Evolutionary conservation across 2,797 vertebrate species (phyloP).

Genomic region (Mormyrus hasselquistii): DNA sequence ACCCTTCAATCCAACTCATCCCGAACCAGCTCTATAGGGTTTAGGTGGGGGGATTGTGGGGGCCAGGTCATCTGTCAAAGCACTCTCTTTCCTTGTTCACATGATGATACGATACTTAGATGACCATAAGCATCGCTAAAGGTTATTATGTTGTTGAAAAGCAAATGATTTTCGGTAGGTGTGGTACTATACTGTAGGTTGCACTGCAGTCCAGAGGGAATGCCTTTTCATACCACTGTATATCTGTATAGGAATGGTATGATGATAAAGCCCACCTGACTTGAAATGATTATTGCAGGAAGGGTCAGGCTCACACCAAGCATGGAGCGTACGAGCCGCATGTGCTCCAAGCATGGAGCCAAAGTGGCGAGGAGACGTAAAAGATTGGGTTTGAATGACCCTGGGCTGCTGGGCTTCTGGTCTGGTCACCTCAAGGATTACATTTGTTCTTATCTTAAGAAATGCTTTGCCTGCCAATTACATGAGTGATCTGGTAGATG

Average conservation of each 20-base stretch:
- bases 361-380: not conserved
- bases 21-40: not conserved
- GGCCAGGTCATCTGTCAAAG: not conserved
- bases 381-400: not conserved
- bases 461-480: not conserved
- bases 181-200: not conserved
- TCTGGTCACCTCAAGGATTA: not conserved
- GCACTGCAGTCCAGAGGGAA: not conserved
- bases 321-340: not conserved
- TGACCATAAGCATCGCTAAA: not conserved
- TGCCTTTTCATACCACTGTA: not conserved
- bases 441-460: not conserved
- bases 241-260: not conserved
- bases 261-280: not conserved
- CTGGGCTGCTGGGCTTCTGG: not conserved
- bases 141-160: not conserved
- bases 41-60: not conserved
- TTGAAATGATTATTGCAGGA: not conserved
- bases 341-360: not conserved
- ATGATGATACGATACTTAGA: not conserved
- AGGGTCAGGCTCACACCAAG: conserved; percentile 24
- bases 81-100: not conserved
- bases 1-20: not conserved
- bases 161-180: not conserved
- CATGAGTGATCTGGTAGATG: not conserved